These are phyloP conservation scores for Halictus ligatus DNA, from an alignment of 2,888 invertebrate species.

Conservation along the genomic window DNA sequence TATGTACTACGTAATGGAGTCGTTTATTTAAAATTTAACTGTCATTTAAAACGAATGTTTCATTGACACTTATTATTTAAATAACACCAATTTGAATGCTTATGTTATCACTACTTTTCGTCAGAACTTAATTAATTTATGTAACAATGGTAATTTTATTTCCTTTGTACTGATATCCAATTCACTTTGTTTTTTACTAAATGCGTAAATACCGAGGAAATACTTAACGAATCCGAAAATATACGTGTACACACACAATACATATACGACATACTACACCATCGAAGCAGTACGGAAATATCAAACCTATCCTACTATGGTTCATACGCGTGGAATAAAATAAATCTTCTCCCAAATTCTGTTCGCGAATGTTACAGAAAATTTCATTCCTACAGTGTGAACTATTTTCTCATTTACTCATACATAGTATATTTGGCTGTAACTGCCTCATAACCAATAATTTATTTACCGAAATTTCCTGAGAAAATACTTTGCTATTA, in stretches of 20 bases:
- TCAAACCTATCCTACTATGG: too few relatives aligned
- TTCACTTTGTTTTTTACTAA: too few relatives aligned
- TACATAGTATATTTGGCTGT: neutral
- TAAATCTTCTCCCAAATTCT: too few relatives aligned
- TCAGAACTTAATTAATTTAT: neutral
- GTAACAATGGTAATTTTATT: neutral
- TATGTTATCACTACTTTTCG: neutral
- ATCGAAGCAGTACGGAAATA: too few relatives aligned
- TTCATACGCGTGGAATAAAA: too few relatives aligned
- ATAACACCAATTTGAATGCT: neutral
- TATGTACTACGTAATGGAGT: neutral
- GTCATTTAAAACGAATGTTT: neutral
- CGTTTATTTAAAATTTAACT: slow-evolving; percentile 3
- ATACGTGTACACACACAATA: too few relatives aligned
- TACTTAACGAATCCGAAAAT: too few relatives aligned
- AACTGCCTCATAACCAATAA: neutral
- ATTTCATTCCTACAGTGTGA: neutral
- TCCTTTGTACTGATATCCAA: neutral
- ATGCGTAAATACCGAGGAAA: too few relatives aligned
- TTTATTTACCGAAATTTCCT: neutral
- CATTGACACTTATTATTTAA: neutral
- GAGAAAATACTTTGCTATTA: neutral
- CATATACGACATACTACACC: too few relatives aligned
- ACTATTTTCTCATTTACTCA: neutral
- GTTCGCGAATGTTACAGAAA: too few relatives aligned